Evolutionary conservation across 2,113 vertebrate species (phyloP).

Genomic region (Nibea albiflora): DNA sequence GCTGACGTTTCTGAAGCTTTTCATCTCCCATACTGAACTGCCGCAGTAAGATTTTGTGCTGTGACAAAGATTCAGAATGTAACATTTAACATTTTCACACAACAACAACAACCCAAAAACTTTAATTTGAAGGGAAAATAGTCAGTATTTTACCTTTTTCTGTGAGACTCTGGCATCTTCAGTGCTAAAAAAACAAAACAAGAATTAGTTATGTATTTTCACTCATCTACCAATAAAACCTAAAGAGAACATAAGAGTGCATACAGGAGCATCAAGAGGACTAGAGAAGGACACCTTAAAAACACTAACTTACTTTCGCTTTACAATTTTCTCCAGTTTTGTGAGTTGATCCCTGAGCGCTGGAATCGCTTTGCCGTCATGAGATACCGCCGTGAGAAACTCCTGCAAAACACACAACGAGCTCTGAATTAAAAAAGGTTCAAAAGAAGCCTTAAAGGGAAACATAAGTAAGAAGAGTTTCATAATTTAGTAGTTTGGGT

Average conservation of each 20-base stretch:
- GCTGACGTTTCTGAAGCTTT: slow-evolving; percentile 92
- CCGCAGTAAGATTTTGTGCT: slow-evolving; percentile 96
- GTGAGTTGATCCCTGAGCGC: slow-evolving; percentile 92
- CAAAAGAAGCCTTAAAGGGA: background rate
- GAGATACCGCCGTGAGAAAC: slow-evolving; percentile 92
- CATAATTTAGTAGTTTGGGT: background rate
- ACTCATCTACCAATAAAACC: background rate
- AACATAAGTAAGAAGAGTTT: background rate
- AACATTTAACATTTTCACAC: background rate
- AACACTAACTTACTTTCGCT: slow-evolving; percentile 88
- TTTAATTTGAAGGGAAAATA: background rate
- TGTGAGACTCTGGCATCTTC: slow-evolving; percentile 90
- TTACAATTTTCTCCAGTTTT: slow-evolving; percentile 91
- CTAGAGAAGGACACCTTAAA: background rate
- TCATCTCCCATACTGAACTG: slow-evolving; percentile 95
- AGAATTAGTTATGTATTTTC: background rate
- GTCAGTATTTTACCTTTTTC: slow-evolving; percentile 87
- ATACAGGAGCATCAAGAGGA: background rate
- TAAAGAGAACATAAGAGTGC: background rate
- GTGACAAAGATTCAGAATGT: slow-evolving; percentile 3
- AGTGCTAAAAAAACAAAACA: slow-evolving; percentile 80
- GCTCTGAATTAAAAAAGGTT: background rate
- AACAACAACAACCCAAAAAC: background rate
- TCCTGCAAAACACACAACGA: slow-evolving; percentile 83
- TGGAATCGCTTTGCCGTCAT: slow-evolving; percentile 90